Percentiles rank a stretch among this genome's conserved stretches.
phyloP scores from a whole-genome alignment of 2,888 invertebrate species.

The Odontocolon sp. region DNA sequence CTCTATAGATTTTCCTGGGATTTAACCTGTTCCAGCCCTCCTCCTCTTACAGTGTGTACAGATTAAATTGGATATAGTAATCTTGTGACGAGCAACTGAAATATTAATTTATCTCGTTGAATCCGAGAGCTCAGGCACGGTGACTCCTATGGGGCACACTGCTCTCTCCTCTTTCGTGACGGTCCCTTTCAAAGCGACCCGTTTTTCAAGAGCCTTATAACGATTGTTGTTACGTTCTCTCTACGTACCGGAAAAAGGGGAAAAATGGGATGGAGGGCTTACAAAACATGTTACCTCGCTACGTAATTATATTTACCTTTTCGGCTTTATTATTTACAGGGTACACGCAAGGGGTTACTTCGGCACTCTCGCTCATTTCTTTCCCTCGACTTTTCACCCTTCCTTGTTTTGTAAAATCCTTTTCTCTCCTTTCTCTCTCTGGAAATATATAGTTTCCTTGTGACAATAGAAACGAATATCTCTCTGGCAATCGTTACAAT shows the following conservation, averaged over 20 bases:
- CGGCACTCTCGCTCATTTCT: slow-evolving; percentile 33
- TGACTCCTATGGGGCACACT: not conserved
- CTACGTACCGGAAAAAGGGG: slow-evolving; percentile 10
- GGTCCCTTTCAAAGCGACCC: slow-evolving; percentile 72
- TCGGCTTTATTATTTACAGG: slow-evolving; percentile 78
- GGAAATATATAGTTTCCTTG: slow-evolving; percentile 13
- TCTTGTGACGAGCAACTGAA: slow-evolving; percentile 74
- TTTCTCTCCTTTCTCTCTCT: no score
- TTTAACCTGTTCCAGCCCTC: no score
- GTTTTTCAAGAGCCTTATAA: slow-evolving; percentile 71
- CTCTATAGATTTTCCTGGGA: no score
- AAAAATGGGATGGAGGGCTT: slow-evolving; percentile 54
- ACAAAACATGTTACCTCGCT: slow-evolving; percentile 72
- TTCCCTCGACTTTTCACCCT: not conserved
- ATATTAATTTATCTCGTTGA: slow-evolving; percentile 76
- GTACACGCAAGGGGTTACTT: slow-evolving; percentile 32
- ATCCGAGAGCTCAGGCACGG: slow-evolving; percentile 19
- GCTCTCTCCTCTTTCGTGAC: slow-evolving; percentile 24
- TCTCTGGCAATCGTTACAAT: slow-evolving; percentile 51
- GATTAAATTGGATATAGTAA: slow-evolving; percentile 77
- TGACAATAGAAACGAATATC: slow-evolving; percentile 42
- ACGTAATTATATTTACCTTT: slow-evolving; percentile 80
- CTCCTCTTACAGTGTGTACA: slow-evolving; percentile 52
- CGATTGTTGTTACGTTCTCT: slow-evolving; percentile 74
- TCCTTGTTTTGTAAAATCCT: not conserved